Evolutionary conservation across 2,888 invertebrate species (phyloP), one percentile per base, ranked within the genome.

Genomic region (Caenorhabditis zanzibari): DNA sequence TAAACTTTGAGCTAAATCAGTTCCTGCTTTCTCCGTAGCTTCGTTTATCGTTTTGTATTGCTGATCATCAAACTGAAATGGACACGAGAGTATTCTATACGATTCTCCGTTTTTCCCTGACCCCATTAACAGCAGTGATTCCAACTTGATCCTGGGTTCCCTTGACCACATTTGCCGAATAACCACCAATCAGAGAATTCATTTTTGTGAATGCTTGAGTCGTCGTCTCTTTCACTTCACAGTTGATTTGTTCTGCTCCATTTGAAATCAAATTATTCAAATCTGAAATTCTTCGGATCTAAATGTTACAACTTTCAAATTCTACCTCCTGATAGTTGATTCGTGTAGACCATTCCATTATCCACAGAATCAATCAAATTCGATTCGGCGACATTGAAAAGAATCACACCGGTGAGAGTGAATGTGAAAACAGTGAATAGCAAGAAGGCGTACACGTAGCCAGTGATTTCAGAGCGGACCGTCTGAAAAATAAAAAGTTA

Each of bases 321-420:
- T 32, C 10, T n/a, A 69, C 69, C 76, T 26, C 41, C 47, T 16
- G 66, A 14, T n/a, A 85, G 79, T 32, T 72, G 49, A 12, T 26
- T 41, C 0, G 79, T 64, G 28, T 82, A 85, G 0, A 19, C 24
- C 22, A 44, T 19, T 35, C 56, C 84, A 41, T 81, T 69, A 19
- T 84, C 69, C 19, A 87, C 63, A 14, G 79, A 72, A 16, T 56
- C 14, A 12, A 72, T 71, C 61, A 87, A 26, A n/a, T 85, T 71
- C 14, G 69, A 72, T 35, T 81, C 79, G 52, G 85, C 66, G 7
- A 83, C 54, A 44, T 87, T 85, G 81, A 83, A 85, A 4, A 87
- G 64, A 28, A 87, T 63, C 7, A 84, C 22, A 9, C 81, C 84
- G 10, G 85, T 87, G 35, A 87, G 47, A 41, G 82, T 58, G 28